Evolutionary conservation across 2,113 vertebrate genomes (phyloP).

Genomic region (Coptodon bakossiorum): DNA sequence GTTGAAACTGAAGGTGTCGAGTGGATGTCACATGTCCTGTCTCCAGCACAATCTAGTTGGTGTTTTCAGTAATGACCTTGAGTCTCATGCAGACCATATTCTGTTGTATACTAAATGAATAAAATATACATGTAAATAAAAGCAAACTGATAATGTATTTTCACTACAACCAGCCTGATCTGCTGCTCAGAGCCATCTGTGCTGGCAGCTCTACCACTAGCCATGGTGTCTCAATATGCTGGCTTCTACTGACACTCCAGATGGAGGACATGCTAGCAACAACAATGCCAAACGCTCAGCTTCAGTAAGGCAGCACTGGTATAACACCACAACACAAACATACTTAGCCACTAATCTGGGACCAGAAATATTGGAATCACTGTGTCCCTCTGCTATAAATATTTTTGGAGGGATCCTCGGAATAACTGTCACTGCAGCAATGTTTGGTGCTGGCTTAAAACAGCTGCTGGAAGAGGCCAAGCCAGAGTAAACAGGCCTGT

Average conservation of each 20-base stretch:
- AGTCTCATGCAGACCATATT: background rate
- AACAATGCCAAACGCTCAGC: background rate
- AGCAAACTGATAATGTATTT: background rate
- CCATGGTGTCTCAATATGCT: conserved; percentile 27
- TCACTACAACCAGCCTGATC: background rate
- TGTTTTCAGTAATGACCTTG: background rate
- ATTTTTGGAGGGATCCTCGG: conserved; percentile 23
- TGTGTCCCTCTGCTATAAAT: background rate
- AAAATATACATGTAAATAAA: background rate
- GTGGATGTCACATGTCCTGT: background rate
- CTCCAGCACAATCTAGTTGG: background rate
- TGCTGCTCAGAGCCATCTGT: conserved; percentile 34
- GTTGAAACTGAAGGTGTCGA: background rate
- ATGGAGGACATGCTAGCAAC: conserved; percentile 30
- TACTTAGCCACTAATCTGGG: background rate
- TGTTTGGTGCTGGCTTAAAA: conserved; percentile 42
- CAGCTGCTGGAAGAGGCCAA: conserved; percentile 17
- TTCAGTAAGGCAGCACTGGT: background rate
- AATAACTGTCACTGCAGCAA: conserved; percentile 20
- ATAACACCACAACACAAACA: background rate
- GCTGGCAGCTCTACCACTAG: conserved; percentile 2
- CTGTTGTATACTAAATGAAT: background rate
- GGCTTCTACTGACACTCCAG: conserved; percentile 29
- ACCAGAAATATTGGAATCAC: background rate
- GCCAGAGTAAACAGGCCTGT: conserved; percentile 32